Evolutionary conservation across 1,140 invertebrate genomes (phyloP).

Genomic region (Nymphalis io): DNA sequence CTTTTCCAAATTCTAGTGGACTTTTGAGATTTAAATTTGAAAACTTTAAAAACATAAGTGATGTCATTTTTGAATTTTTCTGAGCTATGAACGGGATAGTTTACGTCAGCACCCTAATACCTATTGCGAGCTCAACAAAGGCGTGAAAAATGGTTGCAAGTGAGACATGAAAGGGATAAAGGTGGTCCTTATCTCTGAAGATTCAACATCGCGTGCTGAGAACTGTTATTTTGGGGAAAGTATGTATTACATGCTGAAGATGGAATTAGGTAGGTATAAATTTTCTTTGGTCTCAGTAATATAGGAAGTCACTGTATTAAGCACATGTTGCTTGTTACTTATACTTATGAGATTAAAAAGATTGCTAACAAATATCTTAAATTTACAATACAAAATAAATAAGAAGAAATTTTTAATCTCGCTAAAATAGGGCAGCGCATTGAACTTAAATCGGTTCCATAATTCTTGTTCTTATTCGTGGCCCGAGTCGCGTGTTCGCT

Average conservation of each 20-base stretch:
- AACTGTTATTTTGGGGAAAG: slow-evolving; percentile 11
- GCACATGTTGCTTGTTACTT: too few species aligned
- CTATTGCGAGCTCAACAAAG: slow-evolving; percentile 54
- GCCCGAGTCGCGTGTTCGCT: slow-evolving; percentile 51
- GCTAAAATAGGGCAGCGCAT: slow-evolving; percentile 12
- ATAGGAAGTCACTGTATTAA: too few species aligned
- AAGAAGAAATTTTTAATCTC: slow-evolving; percentile 3
- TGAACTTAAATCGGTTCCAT: slow-evolving; percentile 12
- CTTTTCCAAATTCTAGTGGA: not conserved
- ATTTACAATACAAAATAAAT: not conserved
- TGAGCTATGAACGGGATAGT: slow-evolving; percentile 44
- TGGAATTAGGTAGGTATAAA: not conserved
- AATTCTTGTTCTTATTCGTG: slow-evolving; percentile 44
- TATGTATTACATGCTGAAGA: slow-evolving; percentile 8
- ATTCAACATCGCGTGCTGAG: slow-evolving; percentile 42
- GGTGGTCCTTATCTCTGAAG: slow-evolving; percentile 57
- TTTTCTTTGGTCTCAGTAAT: not conserved
- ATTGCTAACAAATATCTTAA: not conserved
- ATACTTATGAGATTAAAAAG: too few species aligned
- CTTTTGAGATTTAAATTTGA: not conserved
- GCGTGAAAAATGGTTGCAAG: slow-evolving; percentile 63
- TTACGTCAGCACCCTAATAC: slow-evolving; percentile 52
- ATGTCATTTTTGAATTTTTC: slow-evolving; percentile 10
- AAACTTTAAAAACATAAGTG: not conserved
- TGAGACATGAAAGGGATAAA: slow-evolving; percentile 62